Percentiles rank a stretch among this genome's conserved stretches.
Conservation (phyloP, 2,888 invertebrate species). For the Epinotia ramella region DNA sequence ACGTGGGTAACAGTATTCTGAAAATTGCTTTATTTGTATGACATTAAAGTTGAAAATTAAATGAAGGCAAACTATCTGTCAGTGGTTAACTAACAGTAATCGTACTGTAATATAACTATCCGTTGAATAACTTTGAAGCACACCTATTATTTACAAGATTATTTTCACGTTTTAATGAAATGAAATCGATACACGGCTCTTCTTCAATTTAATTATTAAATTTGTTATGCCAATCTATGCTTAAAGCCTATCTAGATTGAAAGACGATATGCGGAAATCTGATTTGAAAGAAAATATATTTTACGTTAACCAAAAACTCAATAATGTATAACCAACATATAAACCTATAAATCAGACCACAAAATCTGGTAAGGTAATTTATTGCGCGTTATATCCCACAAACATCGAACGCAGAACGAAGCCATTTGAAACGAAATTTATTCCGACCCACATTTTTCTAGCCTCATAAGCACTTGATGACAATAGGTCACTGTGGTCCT, state of each 20-base stretch:
- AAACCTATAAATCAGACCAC: conserved; percentile 1
- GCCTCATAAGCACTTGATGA: conserved; percentile 42
- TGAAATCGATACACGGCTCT: background rate
- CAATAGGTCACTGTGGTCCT: conserved; percentile 41
- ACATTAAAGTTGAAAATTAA: too few species aligned
- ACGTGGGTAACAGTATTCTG: too few species aligned
- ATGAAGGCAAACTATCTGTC: too few species aligned
- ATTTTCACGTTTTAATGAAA: background rate
- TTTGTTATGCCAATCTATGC: background rate
- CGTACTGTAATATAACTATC: too few species aligned
- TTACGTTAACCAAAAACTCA: background rate
- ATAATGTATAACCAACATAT: background rate
- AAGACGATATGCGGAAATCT: background rate
- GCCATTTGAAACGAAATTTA: conserved; percentile 35
- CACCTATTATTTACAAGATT: background rate
- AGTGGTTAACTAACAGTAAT: too few species aligned
- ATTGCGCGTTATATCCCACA: conserved; percentile 15
- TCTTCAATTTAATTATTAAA: background rate
- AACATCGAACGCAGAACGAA: conserved; percentile 18
- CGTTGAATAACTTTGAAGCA: too few species aligned
- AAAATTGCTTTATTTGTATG: too few species aligned
- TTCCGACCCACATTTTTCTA: conserved; percentile 38
- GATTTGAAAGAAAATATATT: background rate
- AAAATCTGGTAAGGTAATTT: conserved; percentile 26
- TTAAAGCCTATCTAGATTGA: background rate